Percentiles rank a stretch among this genome's conserved stretches.
Conservation (phyloP, 2,888 invertebrate genomes). For the Pheosia tremula region DNA sequence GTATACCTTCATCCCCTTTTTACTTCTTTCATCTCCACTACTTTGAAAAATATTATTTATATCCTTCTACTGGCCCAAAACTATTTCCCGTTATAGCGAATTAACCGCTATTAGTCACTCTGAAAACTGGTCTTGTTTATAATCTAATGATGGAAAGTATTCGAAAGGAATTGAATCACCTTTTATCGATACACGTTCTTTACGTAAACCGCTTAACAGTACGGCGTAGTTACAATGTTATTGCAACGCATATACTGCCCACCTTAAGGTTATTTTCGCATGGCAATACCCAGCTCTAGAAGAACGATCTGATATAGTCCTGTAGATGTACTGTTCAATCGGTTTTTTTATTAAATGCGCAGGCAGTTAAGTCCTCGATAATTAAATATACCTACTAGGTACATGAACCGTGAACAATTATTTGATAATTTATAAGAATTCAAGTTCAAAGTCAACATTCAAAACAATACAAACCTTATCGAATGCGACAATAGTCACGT, state of each 20-base stretch:
- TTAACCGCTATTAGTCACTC: not conserved
- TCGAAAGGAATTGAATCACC: not conserved
- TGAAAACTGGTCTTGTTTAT: not conserved
- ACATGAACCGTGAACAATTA: conserved; percentile 21
- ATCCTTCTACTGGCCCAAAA: not conserved
- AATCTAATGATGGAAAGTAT: not conserved
- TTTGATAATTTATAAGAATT: conserved; percentile 32
- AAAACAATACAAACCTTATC: conserved; percentile 42
- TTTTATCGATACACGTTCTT: not conserved
- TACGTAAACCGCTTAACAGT: conserved; percentile 3
- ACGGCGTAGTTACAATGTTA: conserved; percentile 16
- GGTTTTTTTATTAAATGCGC: too few relatives aligned
- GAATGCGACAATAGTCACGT: conserved; percentile 21
- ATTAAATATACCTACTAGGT: not conserved
- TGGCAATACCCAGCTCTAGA: too few relatives aligned
- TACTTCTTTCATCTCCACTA: too few relatives aligned
- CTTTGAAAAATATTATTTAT: not conserved
- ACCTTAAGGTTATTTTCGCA: too few relatives aligned
- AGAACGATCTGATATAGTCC: too few relatives aligned
- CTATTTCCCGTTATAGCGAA: not conserved
- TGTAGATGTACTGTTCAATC: too few relatives aligned
- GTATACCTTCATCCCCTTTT: too few relatives aligned
- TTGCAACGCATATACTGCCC: conserved; percentile 3
- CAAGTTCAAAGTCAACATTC: conserved; percentile 50
- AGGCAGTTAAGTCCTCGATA: too few relatives aligned